Evolutionary conservation across 2,888 invertebrate genomes (phyloP), one percentile per base, ranked within the genome.

Genomic region (Erebia ligea): DNA sequence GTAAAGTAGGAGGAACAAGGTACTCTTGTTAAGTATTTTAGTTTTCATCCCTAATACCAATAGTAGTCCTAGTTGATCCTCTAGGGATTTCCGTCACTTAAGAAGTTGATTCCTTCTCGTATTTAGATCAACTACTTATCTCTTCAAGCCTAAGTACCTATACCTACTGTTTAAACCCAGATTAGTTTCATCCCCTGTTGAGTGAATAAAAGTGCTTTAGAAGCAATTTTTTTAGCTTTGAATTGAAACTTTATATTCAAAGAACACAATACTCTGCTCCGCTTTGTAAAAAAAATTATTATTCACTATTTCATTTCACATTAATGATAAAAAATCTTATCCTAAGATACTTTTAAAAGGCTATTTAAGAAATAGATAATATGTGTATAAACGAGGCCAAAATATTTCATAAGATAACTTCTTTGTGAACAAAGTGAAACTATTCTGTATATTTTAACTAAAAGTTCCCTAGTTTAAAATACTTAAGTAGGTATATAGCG

Each of bases 211-310:
- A 56, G 11, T 56, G 19, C 56, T 25, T 56, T 25, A 11, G 4
- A 25, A 21, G 13, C 21, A 56, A 58, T 58, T 8, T 34, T 34
- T 2, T n/a, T 34, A 34, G n/a, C 34, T 58, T n/a, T 34, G 34
- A 58, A 58, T 34, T 58, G 58, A 58, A 58, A 58, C 34, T 58
- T 13, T 34, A 15, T 15, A 57, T 57, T 57, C 34, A 34, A 13
- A 58, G 34, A 58, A 58, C 57, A 58, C 34, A 58, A 58, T 58
- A 58, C 25, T 2, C 34, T 57, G 21, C 25, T 40, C 40, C 10
- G 58, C n/a, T 59, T 59, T 59, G 58, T 40, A 59, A 6, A 40
- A 34, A 9, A 59, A 10, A 40, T 10, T 40, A 34, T 59, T 59
- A 40, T 40, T 40, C 58, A 40, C 58, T n/a, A 40, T 59, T 15